Base-by-base conservation (phyloP, 2,113 vertebrate species). In the Tauraco erythrolophus region DNA sequence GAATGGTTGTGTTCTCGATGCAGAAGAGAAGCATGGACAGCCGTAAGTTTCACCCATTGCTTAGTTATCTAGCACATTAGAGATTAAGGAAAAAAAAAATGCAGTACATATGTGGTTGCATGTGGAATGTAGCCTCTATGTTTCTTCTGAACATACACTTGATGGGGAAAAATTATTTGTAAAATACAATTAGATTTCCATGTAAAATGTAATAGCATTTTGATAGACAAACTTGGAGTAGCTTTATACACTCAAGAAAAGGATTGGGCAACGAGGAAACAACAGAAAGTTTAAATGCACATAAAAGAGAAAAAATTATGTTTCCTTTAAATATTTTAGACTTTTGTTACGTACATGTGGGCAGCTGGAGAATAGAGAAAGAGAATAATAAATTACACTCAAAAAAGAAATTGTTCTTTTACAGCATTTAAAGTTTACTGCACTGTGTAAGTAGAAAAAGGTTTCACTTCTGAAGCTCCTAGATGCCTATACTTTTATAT, bases 1-100 rank as follows among this genome's bases (percentile, higher is more conserved):
- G 98, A 98, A 84, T 99, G 99, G 99, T 98, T 98, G 4, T 99
- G 99, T 98, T 99, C 98, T 96, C 99, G 99, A 53, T 99, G 99
- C 88, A 98, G 95, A 64, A 98, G 97, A 95, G 98, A 98, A 98
- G 98, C 98, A 51, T 98, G 99, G 97, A 98, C 98, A 95, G 99
- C 99, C 30, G 99, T 99, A 99, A 98, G 99, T 98, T 57, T 30
- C 78, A 85, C 54, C 41, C 5, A 9, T 96, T 95, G 43, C 58
- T 97, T 88, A 74, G 43, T 57, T 83, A 19, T 93, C 33, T 57
- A 84, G 72, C 39, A 71, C 4, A 5, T 43, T 61, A 54, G n/a
- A 69, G 51, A 27, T 48, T 7, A 58, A 66, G 16, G n/a, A 10
- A 11, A 4, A 24, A 19, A 35, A 46, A 45, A 5, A 39, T 19